Base-by-base conservation (phyloP, 1,140 invertebrate genomes). In the Charaxes varanes region DNA sequence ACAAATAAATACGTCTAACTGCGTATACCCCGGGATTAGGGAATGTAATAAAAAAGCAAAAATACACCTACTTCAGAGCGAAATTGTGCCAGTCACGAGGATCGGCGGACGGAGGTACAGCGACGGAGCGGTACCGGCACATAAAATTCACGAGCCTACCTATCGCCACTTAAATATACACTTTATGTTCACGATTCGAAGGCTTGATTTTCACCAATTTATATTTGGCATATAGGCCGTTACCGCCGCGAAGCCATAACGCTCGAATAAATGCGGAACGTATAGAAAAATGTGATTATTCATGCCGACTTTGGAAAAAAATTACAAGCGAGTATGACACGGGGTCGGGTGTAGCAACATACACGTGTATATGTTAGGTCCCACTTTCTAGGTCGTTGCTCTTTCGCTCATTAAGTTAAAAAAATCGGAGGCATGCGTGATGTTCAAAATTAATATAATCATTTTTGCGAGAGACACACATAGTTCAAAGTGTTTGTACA, bases 241-340 rank as follows among this genome's bases (percentile, higher is more conserved):
- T 63, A 47, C 40, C 23, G 36, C 22, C 36, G 31, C 34, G 21
- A 38, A 23, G 22, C 19, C 23, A 36, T 37, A 41, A 31, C 45
- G 54, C 49, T 60, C 51, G 60, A 67, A 69, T 65, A 73, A 77
- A 73, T 62, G 62, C 64, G 64, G 68, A 66, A 67, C 62, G 62
- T 76, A 71, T 71, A 73, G 62, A 72, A 70, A 77, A 80, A 77
- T 77, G 67, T 74, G 74, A 70, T 74, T 77, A 80, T 70, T 79
- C 72, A 80, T 77, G 72, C 57, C 63, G 61, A 74, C 56, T 72
- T 64, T 54, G 60, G 59, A 63, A 77, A 77, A 72, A 79, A 76
- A 68, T 68, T 73, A 74, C 66, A 64, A 57, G 53, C 60, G 42
- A 41, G 51, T 68, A 65, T 63, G 66, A 62, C 61, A 62, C 58